Conservation (phyloP, 2,888 invertebrate genomes). For the Nemapogon koenigi region DNA sequence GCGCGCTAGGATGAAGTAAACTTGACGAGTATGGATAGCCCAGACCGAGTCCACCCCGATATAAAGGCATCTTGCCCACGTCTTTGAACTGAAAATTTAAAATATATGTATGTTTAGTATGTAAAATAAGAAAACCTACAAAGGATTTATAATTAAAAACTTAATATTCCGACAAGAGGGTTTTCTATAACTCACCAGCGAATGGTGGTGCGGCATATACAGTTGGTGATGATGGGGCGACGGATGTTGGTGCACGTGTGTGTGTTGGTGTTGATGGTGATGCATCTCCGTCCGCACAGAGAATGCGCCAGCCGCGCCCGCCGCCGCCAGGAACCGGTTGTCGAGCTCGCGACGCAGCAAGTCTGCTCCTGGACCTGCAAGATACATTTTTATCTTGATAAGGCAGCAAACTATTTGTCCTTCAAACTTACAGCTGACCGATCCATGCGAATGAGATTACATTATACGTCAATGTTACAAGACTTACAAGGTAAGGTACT, state of each 20-base stretch:
- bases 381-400: too few relatives aligned
- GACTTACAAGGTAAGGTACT: too few relatives aligned
- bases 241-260: constrained; percentile 88
- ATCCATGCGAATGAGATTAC: too few relatives aligned
- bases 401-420: too few relatives aligned
- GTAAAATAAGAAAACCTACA: too few relatives aligned
- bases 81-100: constrained; percentile 86
- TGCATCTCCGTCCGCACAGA: constrained; percentile 85
- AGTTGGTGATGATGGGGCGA: constrained; percentile 32
- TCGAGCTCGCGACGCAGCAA: constrained; percentile 88
- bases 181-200: constrained; percentile 14
- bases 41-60: constrained; percentile 77
- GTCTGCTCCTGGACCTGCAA: constrained; percentile 70
- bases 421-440: too few relatives aligned
- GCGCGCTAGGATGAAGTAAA: constrained; percentile 82
- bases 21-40: constrained; percentile 80
- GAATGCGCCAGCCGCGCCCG: constrained; percentile 70
- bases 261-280: constrained; percentile 93
- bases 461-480: too few relatives aligned
- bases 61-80: constrained; percentile 85
- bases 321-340: constrained; percentile 87
- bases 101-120: too few relatives aligned
- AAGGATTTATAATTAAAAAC: background rate
- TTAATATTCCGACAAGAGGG: too few relatives aligned
- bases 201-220: constrained; percentile 42